Base-by-base conservation (phyloP, 2,888 invertebrate genomes). In the Nemapogon koenigi region DNA sequence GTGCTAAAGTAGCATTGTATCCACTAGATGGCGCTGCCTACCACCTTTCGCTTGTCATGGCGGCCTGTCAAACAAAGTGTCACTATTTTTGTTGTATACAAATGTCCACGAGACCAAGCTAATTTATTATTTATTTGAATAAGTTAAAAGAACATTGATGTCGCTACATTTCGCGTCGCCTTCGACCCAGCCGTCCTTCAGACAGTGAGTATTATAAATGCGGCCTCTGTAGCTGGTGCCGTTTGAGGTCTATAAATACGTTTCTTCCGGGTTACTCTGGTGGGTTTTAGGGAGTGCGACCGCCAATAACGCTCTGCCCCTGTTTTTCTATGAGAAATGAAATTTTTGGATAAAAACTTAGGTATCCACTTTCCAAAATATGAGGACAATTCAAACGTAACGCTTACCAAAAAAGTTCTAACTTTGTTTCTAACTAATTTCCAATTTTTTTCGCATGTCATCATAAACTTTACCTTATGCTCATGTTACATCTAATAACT, bases 101-200 rank as follows among this genome's bases (percentile, higher is more conserved):
- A 71, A 41, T 33, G 32, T 67, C 60, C 61, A 53, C 11, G 26
- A 55, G 65, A 55, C 66, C 69, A 71, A 75, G 72, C 73, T 66
- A 68, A 69, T 72, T 64, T 71, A 69, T 71, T 72, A 73, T 72
- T 75, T 68, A 71, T 68, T 33, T 33, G 18, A n/a, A n/a, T 3
- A 33, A 33, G 18, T 19, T 13, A 33, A 13, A 33, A 19, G 11
- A 33, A n/a, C 19, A 19, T 33, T 33, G 33, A 33, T 33, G 33
- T 33, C 19, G 18, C 33, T 19, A 16, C 16, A 19, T 18, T 16
- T 19, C 13, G 33, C 18, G n/a, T 33, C 33, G 33, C 16, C 19
- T 11, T n/a, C 13, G 18, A 4, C n/a, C 3, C 14, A 33, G 19
- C 7, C 19, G 3, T 33, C 19, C 6, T 18, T 16, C 10, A 14